Evolutionary conservation across 2,888 invertebrate genomes (phyloP), one percentile per base, ranked within the genome.

Genomic region (Folsomia manolachei): DNA sequence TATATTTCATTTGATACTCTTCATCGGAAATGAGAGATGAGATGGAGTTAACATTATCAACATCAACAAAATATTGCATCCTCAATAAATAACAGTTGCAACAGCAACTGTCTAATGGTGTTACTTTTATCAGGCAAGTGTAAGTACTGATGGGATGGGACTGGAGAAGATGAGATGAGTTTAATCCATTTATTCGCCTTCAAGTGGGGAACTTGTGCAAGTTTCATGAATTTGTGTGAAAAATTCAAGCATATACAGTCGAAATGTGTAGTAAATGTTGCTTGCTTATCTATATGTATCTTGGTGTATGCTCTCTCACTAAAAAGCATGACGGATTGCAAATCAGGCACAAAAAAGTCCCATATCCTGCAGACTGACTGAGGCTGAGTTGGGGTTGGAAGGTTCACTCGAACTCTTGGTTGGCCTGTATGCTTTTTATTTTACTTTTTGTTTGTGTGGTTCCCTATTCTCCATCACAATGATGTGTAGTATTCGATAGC

Each of bases 181-280:
- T 67, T 67, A 67, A 67, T 67, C 67, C 67, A 67, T 67, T 56
- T 56, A 19, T 9, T 18, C n/a, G n/a, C n/a, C 39, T 39, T 66
- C 52, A 66, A 66, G 66, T 21, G 52, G 39, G 7, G 19, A 56
- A n/a, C 39, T 39, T 52, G 66, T 66, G 66, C 23, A 60, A 53
- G 67, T 67, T 67, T 67, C 67, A 67, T 56, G 67, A 67, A 66
- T 21, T 66, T 66, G 66, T 67, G 27, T 56, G 67, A 67, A 53
- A 56, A 53, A 67, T 53, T 67, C 67, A 67, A 67, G 67, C 25
- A 53, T 39, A 39, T 56, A n/a, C 7, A n/a, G 19, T 56, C 4
- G 56, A 56, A n/a, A 39, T 14, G 56, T 14, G 56, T 56, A 11
- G 9, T 51, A 67, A 26, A 67, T 53, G 66, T 52, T 66, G 14